phyloP scores from a whole-genome alignment of 2,113 vertebrate genomes.

The Tetrax tetrax region DNA sequence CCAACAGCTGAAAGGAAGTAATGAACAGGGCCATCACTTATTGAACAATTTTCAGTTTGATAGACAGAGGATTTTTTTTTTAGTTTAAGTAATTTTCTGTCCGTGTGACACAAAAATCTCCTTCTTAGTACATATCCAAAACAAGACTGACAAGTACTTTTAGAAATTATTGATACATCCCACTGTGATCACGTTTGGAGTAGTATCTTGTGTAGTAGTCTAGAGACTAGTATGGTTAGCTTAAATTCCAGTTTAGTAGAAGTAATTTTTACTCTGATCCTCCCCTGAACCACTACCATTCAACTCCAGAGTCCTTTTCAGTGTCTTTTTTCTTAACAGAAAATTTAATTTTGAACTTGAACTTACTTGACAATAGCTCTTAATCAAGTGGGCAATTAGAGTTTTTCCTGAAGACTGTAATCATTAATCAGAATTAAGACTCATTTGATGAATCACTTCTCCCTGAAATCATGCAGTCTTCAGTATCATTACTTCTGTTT shows the following conservation, averaged over 20 bases:
- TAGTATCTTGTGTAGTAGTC: background rate
- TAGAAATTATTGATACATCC: background rate
- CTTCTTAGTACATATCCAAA: background rate
- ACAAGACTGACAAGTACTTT: background rate
- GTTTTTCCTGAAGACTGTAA: background rate
- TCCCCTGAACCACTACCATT: background rate
- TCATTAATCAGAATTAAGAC: background rate
- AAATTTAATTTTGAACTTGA: background rate
- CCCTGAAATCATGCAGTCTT: background rate
- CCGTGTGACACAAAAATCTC: rapidly evolving
- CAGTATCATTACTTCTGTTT: background rate
- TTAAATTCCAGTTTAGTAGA: background rate
- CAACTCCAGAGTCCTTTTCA: background rate
- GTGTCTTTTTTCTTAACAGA: background rate
- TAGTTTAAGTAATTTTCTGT: background rate
- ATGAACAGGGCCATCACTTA: background rate
- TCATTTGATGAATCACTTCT: background rate
- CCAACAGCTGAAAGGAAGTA: background rate
- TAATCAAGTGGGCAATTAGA: background rate
- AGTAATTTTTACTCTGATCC: background rate
- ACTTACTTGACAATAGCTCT: background rate
- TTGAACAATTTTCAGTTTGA: background rate
- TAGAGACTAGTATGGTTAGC: background rate
- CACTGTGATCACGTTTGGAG: background rate
- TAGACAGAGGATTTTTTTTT: background rate